These are phyloP conservation scores for Lemur catta DNA, from an alignment of 2,797 vertebrate species.

Conservation along the genomic window DNA sequence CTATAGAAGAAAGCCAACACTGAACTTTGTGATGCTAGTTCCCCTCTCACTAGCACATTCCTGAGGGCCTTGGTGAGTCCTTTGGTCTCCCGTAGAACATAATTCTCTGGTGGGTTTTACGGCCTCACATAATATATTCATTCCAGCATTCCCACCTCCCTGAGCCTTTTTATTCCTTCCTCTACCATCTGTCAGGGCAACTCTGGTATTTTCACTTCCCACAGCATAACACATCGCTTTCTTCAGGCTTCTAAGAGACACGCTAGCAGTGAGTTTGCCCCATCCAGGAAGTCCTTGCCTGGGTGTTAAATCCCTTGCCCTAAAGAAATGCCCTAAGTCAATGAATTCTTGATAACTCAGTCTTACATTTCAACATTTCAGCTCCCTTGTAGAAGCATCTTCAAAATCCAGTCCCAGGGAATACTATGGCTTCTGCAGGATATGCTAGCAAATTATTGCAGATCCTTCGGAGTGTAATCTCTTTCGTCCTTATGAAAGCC, in stretches of 20 bases:
- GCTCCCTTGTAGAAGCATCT: background rate
- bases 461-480: background rate
- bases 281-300: background rate
- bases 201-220: background rate
- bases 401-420: background rate
- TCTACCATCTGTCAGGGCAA: background rate
- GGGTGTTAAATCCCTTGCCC: background rate
- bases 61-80: background rate
- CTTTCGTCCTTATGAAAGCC: background rate
- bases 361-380: background rate
- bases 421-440: background rate
- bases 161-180: background rate
- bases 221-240: background rate
- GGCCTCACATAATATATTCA: background rate
- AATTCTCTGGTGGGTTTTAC: background rate
- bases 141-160: background rate
- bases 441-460: background rate
- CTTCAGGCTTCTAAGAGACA: background rate
- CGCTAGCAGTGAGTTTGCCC: background rate
- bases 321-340: background rate
- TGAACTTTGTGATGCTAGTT: background rate
- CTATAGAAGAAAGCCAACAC: background rate
- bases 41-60: background rate
- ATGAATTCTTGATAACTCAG: background rate
- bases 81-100: background rate